phyloP scores from a whole-genome alignment of 2,113 vertebrate genomes.

The Pogona vitticeps region DNA sequence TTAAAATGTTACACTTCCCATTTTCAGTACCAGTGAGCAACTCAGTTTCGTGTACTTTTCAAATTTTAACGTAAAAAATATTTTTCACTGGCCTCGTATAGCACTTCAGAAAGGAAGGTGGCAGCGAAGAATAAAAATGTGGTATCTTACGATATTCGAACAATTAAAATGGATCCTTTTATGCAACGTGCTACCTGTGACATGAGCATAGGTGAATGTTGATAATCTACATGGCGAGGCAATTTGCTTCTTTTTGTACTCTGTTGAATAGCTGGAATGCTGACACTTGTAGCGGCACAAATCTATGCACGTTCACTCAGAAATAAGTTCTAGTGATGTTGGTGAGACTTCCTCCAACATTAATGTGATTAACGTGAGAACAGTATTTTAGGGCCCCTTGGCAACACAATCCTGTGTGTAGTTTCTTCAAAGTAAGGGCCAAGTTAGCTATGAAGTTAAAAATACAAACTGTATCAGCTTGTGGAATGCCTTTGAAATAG shows the following conservation, averaged over 20 bases:
- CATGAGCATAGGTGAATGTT: neutral
- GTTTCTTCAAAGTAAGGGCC: neutral
- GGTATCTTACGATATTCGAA: neutral
- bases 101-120: neutral
- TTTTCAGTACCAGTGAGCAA: slow-evolving; percentile 52
- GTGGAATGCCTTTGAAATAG: no score
- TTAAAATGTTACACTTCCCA: slow-evolving; percentile 52
- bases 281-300: neutral
- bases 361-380: neutral
- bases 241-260: neutral
- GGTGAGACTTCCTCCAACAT: neutral
- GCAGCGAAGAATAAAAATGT: neutral
- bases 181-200: neutral
- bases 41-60: slow-evolving; percentile 40
- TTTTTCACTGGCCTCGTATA: neutral
- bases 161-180: neutral
- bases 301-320: neutral
- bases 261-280: neutral
- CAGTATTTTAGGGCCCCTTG: no score
- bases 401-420: neutral
- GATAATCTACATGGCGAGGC: neutral
- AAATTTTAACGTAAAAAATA: slow-evolving; percentile 3
- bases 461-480: neutral
- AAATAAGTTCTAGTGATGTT: neutral
- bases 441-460: neutral